Evolutionary conservation across 2,797 vertebrate genomes (phyloP), one percentile per base, ranked within the genome.

Genomic region (Spondyliosoma cantharus): DNA sequence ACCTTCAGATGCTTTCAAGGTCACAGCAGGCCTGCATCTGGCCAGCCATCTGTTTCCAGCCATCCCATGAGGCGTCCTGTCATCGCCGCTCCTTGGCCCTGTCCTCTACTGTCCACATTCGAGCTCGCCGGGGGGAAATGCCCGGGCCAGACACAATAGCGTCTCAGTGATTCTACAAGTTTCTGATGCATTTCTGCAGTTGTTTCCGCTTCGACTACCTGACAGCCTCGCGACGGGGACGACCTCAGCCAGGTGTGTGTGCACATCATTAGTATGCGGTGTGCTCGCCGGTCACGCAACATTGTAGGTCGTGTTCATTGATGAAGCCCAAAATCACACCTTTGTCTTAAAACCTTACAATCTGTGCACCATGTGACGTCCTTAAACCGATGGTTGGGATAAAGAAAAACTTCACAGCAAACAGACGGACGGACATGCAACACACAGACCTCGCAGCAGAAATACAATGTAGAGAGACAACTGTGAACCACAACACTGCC

Each of bases 11-110:
- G 73, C 71, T 50, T 89, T 87, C 86, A 94, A 95, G 94, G 94
- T 94, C 92, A 92, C 84, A 79, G 75, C 83, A 69, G 84, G 75
- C 85, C 83, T 82, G 81, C 93, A 93, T 94, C 93, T 94, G 93
- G 85, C 85, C 77, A 71, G 82, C 94, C 94, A 95, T 95, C 94
- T 95, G 94, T 90, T 91, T 87, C 61, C 80, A 46, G 50, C 56
- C 68, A 22, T 92, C 91, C 87, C 90, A 58, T 9, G 90, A 91
- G 93, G 91, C 49, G 46, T 48, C 80, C 80, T 76, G 91, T 91
- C 94, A 93, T 81, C 76, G 6, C 11, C 29, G 29, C 85, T 90
- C 79, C 84, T 87, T 77, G 74, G 82, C 81, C 82, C 84, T 27
- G 90, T 93, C 93, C 91, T 93, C 86, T 92, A 70, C 90, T 90